Base-by-base conservation (phyloP, 2,113 vertebrate genomes). In the Esox niger region DNA sequence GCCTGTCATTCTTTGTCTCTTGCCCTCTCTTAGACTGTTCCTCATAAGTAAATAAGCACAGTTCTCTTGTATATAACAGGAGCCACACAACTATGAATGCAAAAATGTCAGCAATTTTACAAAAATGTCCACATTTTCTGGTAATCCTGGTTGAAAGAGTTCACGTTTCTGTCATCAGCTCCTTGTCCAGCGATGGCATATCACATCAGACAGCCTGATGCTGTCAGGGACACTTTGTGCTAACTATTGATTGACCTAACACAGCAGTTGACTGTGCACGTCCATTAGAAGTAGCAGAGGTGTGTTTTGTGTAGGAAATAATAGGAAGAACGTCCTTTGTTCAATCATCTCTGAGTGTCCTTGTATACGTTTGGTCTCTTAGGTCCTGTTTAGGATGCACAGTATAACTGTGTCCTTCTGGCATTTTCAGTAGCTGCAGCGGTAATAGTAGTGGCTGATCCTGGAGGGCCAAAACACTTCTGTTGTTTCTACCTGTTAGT, bases 361-460 rank as follows among this genome's bases (percentile, higher is more conserved):
- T 56, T 80, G 21, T 84, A 82, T 86, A 23, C 20, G 13, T 56
- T 56, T 56, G 15, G 30, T 70, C 75, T 74, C 31, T 63, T 79
- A 76, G 79, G 82, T 75, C 60, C 31, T 69, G 61, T 75, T 69
- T 69, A 61, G 65, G 68, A n/a, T 38, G 13, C 35, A 33, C 32
- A 33, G 58, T 33, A 2, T 60, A 15, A n/a, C 1, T 60, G 30
- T 64, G 33, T 43, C 8, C 32, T 25, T 73, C 52, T 23, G 32
- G 20, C n/a, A 8, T 2, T 66, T 11, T 33, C 62, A 10, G 23
- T 23, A 17, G 63, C 58, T 27, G n/a, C 17, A 31, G 59, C n/a
- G 21, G 49, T 32, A 70, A 38, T 68, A 60, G 57, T 29, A 7
- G 47, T 49, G 3, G n/a, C n/a, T n/a, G n/a, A n/a, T n/a, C n/a